Percentiles rank a stretch among this genome's conserved stretches.
These are phyloP conservation scores for Oreortyx pictus DNA, from an alignment of 2,797 vertebrate species.

Conservation along the genomic window DNA sequence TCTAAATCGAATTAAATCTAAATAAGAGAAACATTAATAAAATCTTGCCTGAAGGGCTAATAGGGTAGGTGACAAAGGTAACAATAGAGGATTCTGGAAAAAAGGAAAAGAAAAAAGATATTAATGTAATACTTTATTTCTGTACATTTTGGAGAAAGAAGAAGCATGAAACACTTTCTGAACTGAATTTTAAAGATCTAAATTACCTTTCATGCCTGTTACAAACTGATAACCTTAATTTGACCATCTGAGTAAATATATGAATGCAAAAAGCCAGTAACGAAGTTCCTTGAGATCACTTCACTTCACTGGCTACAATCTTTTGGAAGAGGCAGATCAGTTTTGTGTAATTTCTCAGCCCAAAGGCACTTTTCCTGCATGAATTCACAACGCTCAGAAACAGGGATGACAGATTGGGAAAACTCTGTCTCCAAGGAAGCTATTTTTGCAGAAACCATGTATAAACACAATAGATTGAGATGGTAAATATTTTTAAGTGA, in stretches of 20 bases:
- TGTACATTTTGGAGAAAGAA: neutral
- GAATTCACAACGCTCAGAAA: neutral
- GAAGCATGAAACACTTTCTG: neutral
- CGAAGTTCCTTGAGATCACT: neutral
- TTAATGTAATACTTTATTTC: neutral
- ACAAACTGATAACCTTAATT: neutral
- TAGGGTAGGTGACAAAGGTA: conserved; percentile 53
- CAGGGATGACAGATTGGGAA: neutral
- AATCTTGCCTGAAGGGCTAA: conserved; percentile 69
- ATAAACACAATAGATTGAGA: neutral
- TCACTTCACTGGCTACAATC: neutral
- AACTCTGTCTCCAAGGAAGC: neutral
- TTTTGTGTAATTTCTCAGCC: neutral
- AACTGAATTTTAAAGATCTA: neutral
- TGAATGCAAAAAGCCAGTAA: neutral
- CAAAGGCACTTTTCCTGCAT: neutral
- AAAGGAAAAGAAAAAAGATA: neutral
- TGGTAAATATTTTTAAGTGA: neutral
- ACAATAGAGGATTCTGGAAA: conserved; percentile 37
- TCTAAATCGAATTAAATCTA: conserved; percentile 31
- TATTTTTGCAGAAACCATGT: neutral
- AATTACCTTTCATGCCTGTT: neutral
- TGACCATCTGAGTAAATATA: neutral
- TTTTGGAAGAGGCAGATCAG: neutral
- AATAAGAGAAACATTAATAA: conserved; percentile 36